phyloP scores from a whole-genome alignment of 2,888 invertebrate genomes.

The Orthosia gracilis region DNA sequence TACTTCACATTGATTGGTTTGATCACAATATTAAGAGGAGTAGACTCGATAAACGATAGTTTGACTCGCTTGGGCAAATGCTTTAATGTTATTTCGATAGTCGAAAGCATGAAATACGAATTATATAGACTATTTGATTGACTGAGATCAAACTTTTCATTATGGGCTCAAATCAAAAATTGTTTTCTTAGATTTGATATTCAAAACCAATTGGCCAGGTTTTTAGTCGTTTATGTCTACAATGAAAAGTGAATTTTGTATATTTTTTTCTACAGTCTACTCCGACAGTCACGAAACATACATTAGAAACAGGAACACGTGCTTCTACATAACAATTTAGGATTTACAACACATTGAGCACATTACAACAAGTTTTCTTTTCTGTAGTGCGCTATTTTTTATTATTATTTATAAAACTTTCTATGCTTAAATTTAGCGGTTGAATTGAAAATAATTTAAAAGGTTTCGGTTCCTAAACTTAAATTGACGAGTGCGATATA shows the following conservation, averaged over 20 bases:
- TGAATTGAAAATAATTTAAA: constrained; percentile 50
- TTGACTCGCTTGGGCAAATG: constrained; percentile 84
- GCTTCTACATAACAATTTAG: constrained; percentile 72
- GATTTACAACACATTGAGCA: constrained; percentile 74
- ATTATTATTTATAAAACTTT: constrained; percentile 53
- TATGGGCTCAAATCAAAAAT: constrained; percentile 80
- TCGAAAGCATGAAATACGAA: constrained; percentile 79
- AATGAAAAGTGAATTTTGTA: constrained; percentile 82
- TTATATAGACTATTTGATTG: constrained; percentile 73
- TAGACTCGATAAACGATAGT: constrained; percentile 83
- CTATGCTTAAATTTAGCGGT: constrained; percentile 47
- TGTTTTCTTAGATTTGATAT: constrained; percentile 58
- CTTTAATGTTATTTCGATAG: constrained; percentile 80
- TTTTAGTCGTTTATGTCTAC: constrained; percentile 75
- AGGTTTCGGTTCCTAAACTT: constrained; percentile 10
- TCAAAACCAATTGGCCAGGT: constrained; percentile 79
- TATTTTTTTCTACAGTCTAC: constrained; percentile 76
- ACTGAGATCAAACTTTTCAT: constrained; percentile 82
- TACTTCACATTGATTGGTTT: constrained; percentile 87
- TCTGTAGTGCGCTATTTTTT: constrained; percentile 74
- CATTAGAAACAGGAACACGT: constrained; percentile 63
- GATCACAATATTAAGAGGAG: constrained; percentile 84
- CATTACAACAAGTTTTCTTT: constrained; percentile 77
- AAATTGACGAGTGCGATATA: not conserved
- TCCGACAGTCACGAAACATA: constrained; percentile 70